These are phyloP conservation scores for Beris morrisii DNA, from an alignment of 2,888 invertebrate species.

Conservation along the genomic window DNA sequence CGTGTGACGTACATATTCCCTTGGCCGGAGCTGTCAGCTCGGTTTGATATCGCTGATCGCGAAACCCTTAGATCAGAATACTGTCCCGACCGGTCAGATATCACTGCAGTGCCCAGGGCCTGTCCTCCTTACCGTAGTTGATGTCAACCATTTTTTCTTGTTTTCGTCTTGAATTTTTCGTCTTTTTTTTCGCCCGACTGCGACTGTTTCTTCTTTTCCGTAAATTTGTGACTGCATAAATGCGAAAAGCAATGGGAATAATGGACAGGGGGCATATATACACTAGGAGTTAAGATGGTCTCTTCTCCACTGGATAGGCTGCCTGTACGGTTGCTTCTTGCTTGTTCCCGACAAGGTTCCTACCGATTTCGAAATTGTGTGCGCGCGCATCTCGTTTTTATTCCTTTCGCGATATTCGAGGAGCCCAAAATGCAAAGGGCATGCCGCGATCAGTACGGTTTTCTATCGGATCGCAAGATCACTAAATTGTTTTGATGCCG, in stretches of 20 bases:
- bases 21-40: conserved; percentile 1
- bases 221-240: conserved; percentile 27
- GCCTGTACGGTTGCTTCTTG: conserved; percentile 6
- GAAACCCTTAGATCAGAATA: no score
- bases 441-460: conserved; percentile 40
- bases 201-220: conserved; percentile 9
- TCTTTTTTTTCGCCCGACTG: conserved; percentile 1
- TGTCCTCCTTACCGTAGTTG: no score
- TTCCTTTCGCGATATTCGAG: neutral
- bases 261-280: neutral
- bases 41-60: no score
- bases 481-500: conserved; percentile 40
- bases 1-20: conserved; percentile 17
- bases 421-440: conserved; percentile 19
- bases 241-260: conserved; percentile 22
- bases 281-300: neutral
- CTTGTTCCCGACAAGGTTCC: conserved; percentile 22
- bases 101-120: no score
- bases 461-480: conserved; percentile 40
- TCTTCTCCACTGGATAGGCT: conserved; percentile 9
- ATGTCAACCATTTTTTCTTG: no score
- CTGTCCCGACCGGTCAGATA: no score
- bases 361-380: conserved; percentile 1
- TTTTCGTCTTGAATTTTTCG: neutral
- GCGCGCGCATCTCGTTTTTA: neutral